Conservation (phyloP, 2,113 vertebrate species). For the Pelmatolapia mariae region DNA sequence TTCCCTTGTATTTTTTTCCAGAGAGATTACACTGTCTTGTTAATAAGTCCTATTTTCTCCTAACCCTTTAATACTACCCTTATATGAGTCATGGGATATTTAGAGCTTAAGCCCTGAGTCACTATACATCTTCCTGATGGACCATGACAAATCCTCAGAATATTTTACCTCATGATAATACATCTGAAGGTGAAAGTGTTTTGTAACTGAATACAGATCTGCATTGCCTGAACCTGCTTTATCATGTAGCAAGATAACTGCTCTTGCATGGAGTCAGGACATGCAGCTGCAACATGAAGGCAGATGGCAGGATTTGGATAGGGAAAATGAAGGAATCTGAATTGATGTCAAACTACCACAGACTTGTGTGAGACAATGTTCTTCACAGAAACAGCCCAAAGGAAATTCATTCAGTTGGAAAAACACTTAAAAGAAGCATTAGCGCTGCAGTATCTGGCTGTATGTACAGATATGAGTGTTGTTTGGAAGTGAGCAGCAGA, state of each 20-base stretch:
- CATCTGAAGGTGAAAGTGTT: background rate
- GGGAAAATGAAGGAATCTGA: background rate
- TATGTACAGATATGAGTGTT: background rate
- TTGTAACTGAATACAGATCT: background rate
- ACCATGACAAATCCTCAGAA: background rate
- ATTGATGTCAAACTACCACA: background rate
- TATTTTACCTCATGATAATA: background rate
- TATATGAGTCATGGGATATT: background rate
- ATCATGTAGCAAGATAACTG: background rate
- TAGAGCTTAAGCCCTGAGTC: background rate
- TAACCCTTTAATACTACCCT: background rate
- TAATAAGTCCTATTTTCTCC: background rate
- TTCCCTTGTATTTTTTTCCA: background rate
- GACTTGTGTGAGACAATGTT: background rate
- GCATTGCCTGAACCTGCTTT: background rate
- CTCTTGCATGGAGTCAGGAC: background rate
- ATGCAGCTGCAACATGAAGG: background rate
- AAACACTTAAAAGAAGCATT: conserved; percentile 1
- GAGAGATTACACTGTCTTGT: background rate
- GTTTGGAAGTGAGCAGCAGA: conserved; percentile 1
- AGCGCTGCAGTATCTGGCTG: background rate
- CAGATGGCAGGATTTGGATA: background rate
- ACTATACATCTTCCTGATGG: background rate
- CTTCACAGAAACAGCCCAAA: background rate
- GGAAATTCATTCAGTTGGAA: background rate